Evolutionary conservation across 1,140 invertebrate genomes (phyloP).

Genomic region (Ostrea denselamellosa): DNA sequence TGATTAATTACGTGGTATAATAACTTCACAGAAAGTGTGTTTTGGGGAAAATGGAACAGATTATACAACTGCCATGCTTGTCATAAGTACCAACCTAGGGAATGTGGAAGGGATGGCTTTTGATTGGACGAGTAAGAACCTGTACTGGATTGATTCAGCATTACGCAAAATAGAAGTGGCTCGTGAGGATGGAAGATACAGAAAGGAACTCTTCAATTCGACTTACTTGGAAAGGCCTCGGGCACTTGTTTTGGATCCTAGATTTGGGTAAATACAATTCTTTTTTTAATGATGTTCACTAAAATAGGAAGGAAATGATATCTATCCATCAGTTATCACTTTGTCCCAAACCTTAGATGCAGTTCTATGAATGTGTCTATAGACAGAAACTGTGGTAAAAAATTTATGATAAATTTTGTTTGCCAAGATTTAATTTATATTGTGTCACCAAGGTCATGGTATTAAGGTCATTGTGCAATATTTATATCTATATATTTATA

Average conservation of each 20-base stretch:
- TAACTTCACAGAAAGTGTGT: slow-evolving; percentile 3
- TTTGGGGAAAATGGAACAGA: slow-evolving; percentile 23
- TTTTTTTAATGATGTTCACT: background rate
- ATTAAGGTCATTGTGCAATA: too few relatives aligned
- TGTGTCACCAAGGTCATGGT: too few relatives aligned
- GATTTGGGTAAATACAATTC: slow-evolving; percentile 67
- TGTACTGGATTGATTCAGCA: slow-evolving; percentile 74
- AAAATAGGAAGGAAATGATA: background rate
- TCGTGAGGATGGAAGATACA: slow-evolving; percentile 83
- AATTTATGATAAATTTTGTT: too few relatives aligned
- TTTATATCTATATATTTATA: too few relatives aligned
- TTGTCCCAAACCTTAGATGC: too few relatives aligned
- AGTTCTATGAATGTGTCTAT: too few relatives aligned
- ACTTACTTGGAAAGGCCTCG: slow-evolving; percentile 63
- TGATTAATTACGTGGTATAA: background rate
- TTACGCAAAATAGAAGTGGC: slow-evolving; percentile 86
- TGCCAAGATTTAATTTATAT: too few relatives aligned
- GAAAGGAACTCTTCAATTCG: slow-evolving; percentile 59
- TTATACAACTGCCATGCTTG: background rate
- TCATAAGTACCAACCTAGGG: slow-evolving; percentile 73
- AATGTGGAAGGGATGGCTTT: slow-evolving; percentile 66
- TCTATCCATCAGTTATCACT: too few relatives aligned
- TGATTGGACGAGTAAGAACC: slow-evolving; percentile 71
- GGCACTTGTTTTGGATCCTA: slow-evolving; percentile 68
- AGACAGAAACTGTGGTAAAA: too few relatives aligned